Base-by-base conservation (phyloP, 2,888 invertebrate species). In the Chrysopilus asiliformis region DNA sequence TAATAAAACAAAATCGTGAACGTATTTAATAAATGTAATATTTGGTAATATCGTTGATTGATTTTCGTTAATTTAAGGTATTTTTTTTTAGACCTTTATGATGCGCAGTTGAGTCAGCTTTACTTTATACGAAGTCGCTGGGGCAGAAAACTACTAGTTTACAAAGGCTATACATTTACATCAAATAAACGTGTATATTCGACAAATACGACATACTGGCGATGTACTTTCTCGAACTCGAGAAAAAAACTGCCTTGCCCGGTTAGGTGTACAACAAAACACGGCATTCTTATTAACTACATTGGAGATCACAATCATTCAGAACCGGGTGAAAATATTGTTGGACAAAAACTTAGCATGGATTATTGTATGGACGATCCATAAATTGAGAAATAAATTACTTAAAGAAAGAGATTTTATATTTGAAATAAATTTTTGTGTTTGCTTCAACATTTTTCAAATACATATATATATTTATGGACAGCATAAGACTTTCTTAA, bases 321-420 rank as follows among this genome's bases (percentile, higher is more conserved):
- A n/a, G 45, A 47, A 6, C 46, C 46, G 6, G 42, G 42, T 17
- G 41, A 45, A 8, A 45, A 17, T 40, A 32, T 45, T 18, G 14
- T 31, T 15, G 40, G 36, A 24, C 34, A 37, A 36, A 41, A 43
- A 28, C 16, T 44, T 10, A 39, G 44, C 34, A 41, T 41, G 27
- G 45, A 49, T 24, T 50, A 48, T 36, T 41, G 41, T 30, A 51
- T 50, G 26, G 46, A 49, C 39, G 42, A 49, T 42, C 44, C 47
- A 24, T 48, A 32, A 40, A 27, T 12, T 12, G 5, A 31, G n/a
- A n/a, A n/a, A n/a, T n/a, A n/a, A n/a, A n/a, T n/a, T n/a, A n/a
- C n/a, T n/a, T n/a, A n/a, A n/a, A n/a, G n/a, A n/a, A n/a, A n/a
- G n/a, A n/a, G n/a, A n/a, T n/a, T n/a, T n/a, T n/a, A n/a, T n/a